Evolutionary conservation across 2,113 vertebrate genomes (phyloP), one percentile per base, ranked within the genome.

Genomic region (Dissostichus mawsoni): DNA sequence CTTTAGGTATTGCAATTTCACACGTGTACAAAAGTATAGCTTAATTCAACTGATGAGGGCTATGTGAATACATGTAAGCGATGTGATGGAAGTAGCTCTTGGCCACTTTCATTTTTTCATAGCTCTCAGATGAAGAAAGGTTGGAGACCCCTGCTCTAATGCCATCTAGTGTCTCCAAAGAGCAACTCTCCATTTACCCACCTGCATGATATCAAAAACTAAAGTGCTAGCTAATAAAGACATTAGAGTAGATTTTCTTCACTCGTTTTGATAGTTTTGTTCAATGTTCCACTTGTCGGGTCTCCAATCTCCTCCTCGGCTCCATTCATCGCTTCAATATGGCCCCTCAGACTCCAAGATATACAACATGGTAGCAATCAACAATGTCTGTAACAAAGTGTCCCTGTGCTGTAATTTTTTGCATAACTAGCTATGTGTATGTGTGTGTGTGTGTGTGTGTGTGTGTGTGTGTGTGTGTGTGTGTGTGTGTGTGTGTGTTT

Each of bases 371-470:
- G 18, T 44, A 13, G 53, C 58, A 33, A 41, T 45, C 69, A 80
- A 57, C 69, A 61, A 13, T 17, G 47, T 79, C 48, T 81, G 52
- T 20, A 83, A 91, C 90, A 93, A 89, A 86, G 91, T 85, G 63
- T 81, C 83, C 76, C 87, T 80, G 76, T 91, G 76, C 78, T 87
- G 73, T 80, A 33, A 20, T 85, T 81, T 85, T 81, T 78, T 82
- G 16, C 72, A 88, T 81, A 84, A 82, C 58, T 74, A 53, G 9
- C 64, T 74, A 74, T 80, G 58, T 67, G 69, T 59, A 57, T 76
- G 51, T 59, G 84, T 76, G 44, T 80, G 57, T 56, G 73, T 64
- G 64, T 59, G 61, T 84, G 82, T 86, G 14, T 85, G 73, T 64
- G 64, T 59, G 61, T 84, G 82, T 86, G 14, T 85, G 73, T 64